Base-by-base conservation (phyloP, 2,797 vertebrate species). In the Coranthus polyacanthus region DNA sequence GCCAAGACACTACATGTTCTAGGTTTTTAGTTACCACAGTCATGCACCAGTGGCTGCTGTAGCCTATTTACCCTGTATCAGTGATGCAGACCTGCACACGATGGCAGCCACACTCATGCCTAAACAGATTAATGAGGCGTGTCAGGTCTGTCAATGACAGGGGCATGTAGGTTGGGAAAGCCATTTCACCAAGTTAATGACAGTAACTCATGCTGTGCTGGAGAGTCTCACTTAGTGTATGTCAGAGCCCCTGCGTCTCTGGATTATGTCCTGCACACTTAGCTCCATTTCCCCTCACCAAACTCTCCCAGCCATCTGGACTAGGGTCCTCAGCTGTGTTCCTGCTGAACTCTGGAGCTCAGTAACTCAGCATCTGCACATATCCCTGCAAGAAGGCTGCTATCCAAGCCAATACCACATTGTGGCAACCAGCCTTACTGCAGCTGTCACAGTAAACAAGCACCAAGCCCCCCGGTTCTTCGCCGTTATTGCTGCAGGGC, bases 381-480 rank as follows among this genome's bases (percentile, higher is more conserved):
- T 42, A 60, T 65, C 20, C 2, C 68, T 78, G 77, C 45, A 61
- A 75, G 75, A 86, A 62, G 69, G 66, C 72, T 65, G 74, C 80
- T 24, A 50, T 83, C 63, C 76, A 80, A 75, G 59, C 79, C 17
- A 26, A 73, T 77, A 46, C 56, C 77, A 69, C 72, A 54, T 73
- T 24, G 52, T 73, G 81, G 81, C 79, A 78, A 89, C 88, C 79
- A 77, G 87, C 82, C 77, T 55, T 52, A 51, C 75, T 67, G 81
- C 88, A 90, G 89, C 83, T 88, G 86, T 87, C 85, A 74, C 29
- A 46, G 79, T 87, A 85, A 90, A 90, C 86, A 87, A 80, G 73
- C 82, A 72, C 68, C 58, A 45, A 79, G 36, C 69, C 59, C 64
- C 60, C 67, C 43, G 75, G 75, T 69, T 73, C 63, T 46, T 58